Base-by-base conservation (phyloP, 2,113 vertebrate species). In the Vireo altiloquus region DNA sequence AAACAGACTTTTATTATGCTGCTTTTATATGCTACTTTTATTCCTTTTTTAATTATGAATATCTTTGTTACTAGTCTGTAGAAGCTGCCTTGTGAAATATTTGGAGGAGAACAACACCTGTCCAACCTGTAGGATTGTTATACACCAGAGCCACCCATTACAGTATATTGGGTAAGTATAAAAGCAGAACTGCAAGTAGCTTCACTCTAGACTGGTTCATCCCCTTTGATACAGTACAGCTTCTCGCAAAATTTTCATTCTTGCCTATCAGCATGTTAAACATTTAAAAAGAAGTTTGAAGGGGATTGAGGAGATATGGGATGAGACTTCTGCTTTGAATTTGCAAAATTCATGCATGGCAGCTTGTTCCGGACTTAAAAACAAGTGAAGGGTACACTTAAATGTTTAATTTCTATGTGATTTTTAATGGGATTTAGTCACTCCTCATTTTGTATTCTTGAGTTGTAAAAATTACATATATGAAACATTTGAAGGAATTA, bases 51-150 rank as follows among this genome's bases (percentile, higher is more conserved):
- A 83, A 93, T 76, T 18, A 19, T 65, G 8, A 31, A 25, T 92
- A 16, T 85, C 80, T 63, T 35, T 95, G 18, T 93, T 78, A 35
- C 4, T 97, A 99, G 99, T 99, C 97, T 99, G 99, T 96, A 99
- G 99, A 97, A 99, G 99, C 98, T 99, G 99, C 97, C 98, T 99
- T 96, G 99, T 99, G 91, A 99, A 99, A 94, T 99, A 99, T 82
- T 97, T 99, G 97, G 99, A 99, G 89, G 99, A 99, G 97, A 99
- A 99, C 97, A 99, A 99, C 98, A 99, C 99, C 39, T 99, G 99
- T 82, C 99, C 99, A 33, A 99, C 99, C 5, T 99, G 99, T 97
- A 98, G 99, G 97, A 99, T 99, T 87, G 99, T 99, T 96, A 99
- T 99, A 98, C 99, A 99, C 96, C 99, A 99, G 98, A 99, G 99